These are phyloP conservation scores for Philereme vetulata DNA, from an alignment of 2,888 invertebrate genomes.

Conservation along the genomic window DNA sequence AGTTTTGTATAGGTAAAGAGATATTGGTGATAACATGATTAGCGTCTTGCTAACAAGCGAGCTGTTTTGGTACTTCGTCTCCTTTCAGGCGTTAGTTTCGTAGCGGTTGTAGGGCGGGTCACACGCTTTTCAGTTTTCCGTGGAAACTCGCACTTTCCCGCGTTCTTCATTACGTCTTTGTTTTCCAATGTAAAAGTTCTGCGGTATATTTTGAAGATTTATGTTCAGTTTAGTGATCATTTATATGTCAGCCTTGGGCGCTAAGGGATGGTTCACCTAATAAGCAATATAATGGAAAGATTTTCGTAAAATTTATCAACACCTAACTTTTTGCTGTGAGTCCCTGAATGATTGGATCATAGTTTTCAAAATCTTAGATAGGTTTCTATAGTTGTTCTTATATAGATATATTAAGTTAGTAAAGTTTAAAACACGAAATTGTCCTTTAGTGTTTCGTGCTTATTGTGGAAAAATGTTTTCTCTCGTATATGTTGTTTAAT, in stretches of 20 bases:
- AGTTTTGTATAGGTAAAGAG: slow-evolving; percentile 12
- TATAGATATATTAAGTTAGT: too few species aligned
- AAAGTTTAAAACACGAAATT: too few species aligned
- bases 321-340: too few species aligned
- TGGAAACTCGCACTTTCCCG: slow-evolving; percentile 45
- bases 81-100: slow-evolving; percentile 62
- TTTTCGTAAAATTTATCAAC: too few species aligned
- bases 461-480: too few species aligned
- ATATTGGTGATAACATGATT: slow-evolving; percentile 40
- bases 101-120: slow-evolving; percentile 47
- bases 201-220: neutral
- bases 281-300: too few species aligned
- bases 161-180: slow-evolving; percentile 1
- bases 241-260: neutral
- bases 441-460: too few species aligned
- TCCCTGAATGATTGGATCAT: too few species aligned
- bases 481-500: too few species aligned
- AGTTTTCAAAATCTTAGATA: too few species aligned
- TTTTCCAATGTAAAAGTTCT: neutral
- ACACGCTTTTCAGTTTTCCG: slow-evolving; percentile 50
- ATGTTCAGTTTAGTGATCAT: neutral
- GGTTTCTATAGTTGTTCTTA: too few species aligned
- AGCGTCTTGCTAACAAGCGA: slow-evolving; percentile 37
- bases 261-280: too few species aligned
- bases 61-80: slow-evolving; percentile 32